Conservation (phyloP, 2,113 vertebrate species). For the Odocoileus hemionus region DNA sequence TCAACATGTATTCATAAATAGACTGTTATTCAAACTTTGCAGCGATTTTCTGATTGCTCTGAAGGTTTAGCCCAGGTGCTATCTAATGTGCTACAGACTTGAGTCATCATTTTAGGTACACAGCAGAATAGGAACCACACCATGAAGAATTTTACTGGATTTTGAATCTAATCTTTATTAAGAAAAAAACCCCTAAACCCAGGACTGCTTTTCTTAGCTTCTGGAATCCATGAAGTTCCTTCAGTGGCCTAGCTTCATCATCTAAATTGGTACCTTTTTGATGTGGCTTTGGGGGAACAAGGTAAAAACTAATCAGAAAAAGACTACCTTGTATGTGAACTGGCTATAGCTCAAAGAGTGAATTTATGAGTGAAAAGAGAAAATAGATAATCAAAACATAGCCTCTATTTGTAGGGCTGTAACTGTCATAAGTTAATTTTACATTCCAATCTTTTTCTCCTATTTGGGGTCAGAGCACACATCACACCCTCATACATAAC, state of each 20-base stretch:
- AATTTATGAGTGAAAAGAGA: conserved; percentile 52
- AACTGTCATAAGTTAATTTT: conserved; percentile 43
- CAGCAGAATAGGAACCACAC: neutral
- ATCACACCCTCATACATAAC: neutral
- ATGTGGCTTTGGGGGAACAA: conserved; percentile 43
- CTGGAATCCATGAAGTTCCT: conserved; percentile 1
- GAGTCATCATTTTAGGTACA: neutral
- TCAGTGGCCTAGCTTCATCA: neutral
- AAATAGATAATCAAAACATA: conserved; percentile 41
- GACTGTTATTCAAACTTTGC: conserved; percentile 14
- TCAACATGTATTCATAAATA: conserved; percentile 12
- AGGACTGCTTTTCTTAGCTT: conserved; percentile 25
- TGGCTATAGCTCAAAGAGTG: conserved; percentile 19
- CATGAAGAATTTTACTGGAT: neutral
- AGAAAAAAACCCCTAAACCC: neutral
- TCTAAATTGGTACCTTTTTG: conserved; percentile 36
- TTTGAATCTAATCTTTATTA: conserved; percentile 17
- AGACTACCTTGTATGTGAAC: conserved; percentile 26
- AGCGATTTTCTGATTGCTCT: neutral
- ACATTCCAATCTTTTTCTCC: conserved; percentile 32
- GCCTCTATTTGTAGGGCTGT: conserved; percentile 5
- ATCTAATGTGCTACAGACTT: neutral
- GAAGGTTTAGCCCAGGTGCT: neutral
- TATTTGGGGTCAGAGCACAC: conserved; percentile 29
- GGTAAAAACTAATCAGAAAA: conserved; percentile 60